phyloP scores from a whole-genome alignment of 2,113 vertebrate genomes.

The Callipepla californica region DNA sequence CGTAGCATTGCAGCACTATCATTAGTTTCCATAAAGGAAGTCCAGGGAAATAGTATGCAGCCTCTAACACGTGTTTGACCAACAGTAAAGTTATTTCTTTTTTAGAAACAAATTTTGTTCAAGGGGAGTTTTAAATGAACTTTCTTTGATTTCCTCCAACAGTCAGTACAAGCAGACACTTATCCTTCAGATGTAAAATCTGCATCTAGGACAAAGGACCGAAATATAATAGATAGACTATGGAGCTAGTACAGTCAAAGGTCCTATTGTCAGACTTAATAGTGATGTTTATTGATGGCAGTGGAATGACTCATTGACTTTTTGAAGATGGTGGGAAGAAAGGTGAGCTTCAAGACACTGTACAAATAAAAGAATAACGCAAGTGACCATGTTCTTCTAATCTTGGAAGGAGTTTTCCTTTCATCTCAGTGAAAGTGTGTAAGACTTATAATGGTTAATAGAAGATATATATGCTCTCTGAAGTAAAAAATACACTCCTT shows the following conservation, averaged over 20 bases:
- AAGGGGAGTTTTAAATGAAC: background rate
- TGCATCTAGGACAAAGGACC: background rate
- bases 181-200: background rate
- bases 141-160: background rate
- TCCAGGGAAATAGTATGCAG: background rate
- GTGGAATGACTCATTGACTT: background rate
- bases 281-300: background rate
- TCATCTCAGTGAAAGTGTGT: background rate
- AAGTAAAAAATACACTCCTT: background rate
- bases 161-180: background rate
- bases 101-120: background rate
- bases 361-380: background rate
- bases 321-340: background rate
- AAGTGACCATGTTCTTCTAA: background rate
- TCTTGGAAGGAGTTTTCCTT: background rate
- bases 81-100: background rate
- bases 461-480: background rate
- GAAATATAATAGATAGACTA: background rate
- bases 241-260: background rate
- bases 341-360: background rate
- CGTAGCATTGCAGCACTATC: background rate
- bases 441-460: background rate
- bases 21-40: background rate
- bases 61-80: background rate
- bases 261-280: background rate